Evolutionary conservation across 1,140 invertebrate species (phyloP).

Genomic region (Papilio machaon): DNA sequence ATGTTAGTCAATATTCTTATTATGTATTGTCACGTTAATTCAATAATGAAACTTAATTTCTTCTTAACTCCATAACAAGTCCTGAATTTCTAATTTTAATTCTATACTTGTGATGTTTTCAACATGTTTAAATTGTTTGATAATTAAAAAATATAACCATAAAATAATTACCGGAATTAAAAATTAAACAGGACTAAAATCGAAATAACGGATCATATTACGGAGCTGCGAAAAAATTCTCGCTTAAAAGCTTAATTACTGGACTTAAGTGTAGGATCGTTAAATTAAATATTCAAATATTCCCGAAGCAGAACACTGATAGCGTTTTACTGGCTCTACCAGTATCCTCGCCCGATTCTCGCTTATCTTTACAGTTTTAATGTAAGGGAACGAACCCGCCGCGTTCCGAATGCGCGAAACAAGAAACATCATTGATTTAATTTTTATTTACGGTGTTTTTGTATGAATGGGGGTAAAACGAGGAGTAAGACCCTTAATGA

Average conservation of each 20-base stretch:
- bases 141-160: background rate
- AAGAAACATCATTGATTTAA: background rate
- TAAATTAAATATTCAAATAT: conserved; percentile 39
- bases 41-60: no score
- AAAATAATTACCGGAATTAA: background rate
- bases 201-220: conserved; percentile 1
- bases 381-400: conserved; percentile 3
- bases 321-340: conserved; percentile 34
- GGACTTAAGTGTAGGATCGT: conserved; percentile 29
- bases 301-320: conserved; percentile 36
- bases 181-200: background rate
- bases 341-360: conserved; percentile 15
- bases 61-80: no score
- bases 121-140: no score
- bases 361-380: conserved; percentile 31
- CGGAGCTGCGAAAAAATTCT: background rate
- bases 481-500: no score
- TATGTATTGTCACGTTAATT: no score
- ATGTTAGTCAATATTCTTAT: no score
- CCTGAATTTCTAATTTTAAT: no score
- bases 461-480: no score
- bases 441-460: no score
- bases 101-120: no score
- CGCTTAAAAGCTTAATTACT: conserved; percentile 37
- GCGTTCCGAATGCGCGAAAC: background rate